Evolutionary conservation across 2,888 invertebrate species (phyloP), one percentile per base, ranked within the genome.

Genomic region (Xylota sylvarum): DNA sequence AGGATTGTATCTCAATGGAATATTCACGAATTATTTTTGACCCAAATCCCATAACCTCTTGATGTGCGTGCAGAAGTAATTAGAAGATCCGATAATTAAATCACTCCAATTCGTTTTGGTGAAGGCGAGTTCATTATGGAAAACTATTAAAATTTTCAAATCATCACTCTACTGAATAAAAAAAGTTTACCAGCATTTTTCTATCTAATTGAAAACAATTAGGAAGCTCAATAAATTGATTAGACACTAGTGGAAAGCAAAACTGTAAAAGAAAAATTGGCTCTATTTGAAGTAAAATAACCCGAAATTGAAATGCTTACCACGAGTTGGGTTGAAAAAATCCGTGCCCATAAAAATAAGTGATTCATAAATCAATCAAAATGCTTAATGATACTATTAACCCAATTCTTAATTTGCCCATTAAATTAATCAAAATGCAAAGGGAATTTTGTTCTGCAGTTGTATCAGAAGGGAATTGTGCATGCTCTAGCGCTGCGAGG

Each of bases 341-440:
- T 60, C 23, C 37, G 17, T 76, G 23, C 46, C 32, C 27, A 65
- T 73, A 65, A 80, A 80, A 58, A 30, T 55, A 65, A 56, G 46
- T 73, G 65, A 73, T 7, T 35, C 79, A 65, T 80, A 73, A 65
- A 80, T 80, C 64, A 80, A 73, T 73, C 32, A 73, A 65, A 65
- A 72, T 27, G 35, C 48, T 64, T 58, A 64, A 72, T 46, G 64
- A 65, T 72, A 58, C 58, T 58, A 73, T 73, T 65, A 73, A 80
- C 72, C 79, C 23, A 32, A 52, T 80, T 65, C 17, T 55, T 56
- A 40, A 60, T 48, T 46, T 19, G 23, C 14, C n/a, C 17, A 46
- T 46, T 46, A 27, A 48, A 79, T 70, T 65, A 40, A 65, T 73
- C 58, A 72, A 50, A 72, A 80, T 73, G 56, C 65, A 65, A 43